A percentile compares a stretch with the other conserved stretches of the same genome.
Evolutionary conservation across 2,888 invertebrate species (phyloP).

Genomic region (Beris chalybata): DNA sequence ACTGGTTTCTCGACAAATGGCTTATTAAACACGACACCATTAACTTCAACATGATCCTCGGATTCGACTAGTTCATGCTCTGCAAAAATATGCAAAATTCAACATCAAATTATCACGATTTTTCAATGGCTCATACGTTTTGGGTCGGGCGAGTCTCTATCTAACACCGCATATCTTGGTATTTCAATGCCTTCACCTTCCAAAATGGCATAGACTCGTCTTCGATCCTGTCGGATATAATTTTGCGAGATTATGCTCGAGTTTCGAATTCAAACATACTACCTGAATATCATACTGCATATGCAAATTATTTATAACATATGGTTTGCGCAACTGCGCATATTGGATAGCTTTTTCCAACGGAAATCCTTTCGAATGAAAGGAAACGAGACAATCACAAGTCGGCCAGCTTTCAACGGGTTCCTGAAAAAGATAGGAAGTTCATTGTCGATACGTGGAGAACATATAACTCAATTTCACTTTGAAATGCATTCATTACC

Average conservation of each 20-base stretch:
- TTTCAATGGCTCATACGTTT: constrained; percentile 65
- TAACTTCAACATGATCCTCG: constrained; percentile 97
- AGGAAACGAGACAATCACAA: constrained; percentile 97
- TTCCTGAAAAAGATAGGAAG: constrained; percentile 62
- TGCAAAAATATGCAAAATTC: constrained; percentile 49
- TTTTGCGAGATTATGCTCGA: neutral
- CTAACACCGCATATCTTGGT: constrained; percentile 95
- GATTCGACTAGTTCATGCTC: constrained; percentile 91
- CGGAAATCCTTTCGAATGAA: constrained; percentile 98
- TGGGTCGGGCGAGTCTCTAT: constrained; percentile 89
- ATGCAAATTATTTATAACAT: constrained; percentile 96
- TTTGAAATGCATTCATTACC: constrained; percentile 57
- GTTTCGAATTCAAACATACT: constrained; percentile 41
- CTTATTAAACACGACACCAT: constrained; percentile 92
- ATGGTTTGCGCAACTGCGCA: constrained; percentile 89
- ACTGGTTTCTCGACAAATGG: constrained; percentile 99
- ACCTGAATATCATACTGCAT: constrained; percentile 98
- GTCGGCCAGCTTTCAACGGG: constrained; percentile 97
- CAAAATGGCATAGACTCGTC: constrained; percentile 93
- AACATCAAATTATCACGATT: constrained; percentile 2
- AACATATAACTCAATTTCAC: neutral
- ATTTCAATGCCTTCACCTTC: constrained; percentile 95
- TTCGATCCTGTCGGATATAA: constrained; percentile 66
- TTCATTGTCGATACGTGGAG: constrained; percentile 2
- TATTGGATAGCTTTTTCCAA: constrained; percentile 97